phyloP scores from a whole-genome alignment of 2,113 vertebrate genomes.

The Protobothrops mucrosquamatus region DNA sequence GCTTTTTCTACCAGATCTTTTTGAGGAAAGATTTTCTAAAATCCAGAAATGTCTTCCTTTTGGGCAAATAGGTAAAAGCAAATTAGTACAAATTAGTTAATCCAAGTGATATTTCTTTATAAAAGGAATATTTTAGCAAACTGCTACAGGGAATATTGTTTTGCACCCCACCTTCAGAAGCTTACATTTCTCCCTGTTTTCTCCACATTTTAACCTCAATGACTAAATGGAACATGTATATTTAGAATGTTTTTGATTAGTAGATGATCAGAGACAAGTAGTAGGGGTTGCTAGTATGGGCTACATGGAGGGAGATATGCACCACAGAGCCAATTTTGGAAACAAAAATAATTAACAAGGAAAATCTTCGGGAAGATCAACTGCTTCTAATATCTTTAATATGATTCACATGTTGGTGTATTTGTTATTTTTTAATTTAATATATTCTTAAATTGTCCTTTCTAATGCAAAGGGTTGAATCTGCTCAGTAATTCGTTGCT shows the following conservation, averaged over 20 bases:
- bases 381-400: background rate
- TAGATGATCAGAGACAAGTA: background rate
- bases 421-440: background rate
- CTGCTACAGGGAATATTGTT: background rate
- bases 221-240: background rate
- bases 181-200: background rate
- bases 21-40: background rate
- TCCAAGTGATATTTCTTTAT: background rate
- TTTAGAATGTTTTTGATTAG: background rate
- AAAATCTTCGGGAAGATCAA: background rate
- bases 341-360: background rate
- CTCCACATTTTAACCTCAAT: background rate
- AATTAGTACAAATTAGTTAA: background rate
- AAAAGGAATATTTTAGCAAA: background rate
- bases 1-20: background rate
- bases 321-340: background rate
- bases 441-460: background rate
- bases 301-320: background rate
- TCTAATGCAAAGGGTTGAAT: background rate
- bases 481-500: background rate
- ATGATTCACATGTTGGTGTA: background rate
- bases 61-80: background rate
- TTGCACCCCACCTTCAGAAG: background rate
- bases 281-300: background rate
- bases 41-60: background rate